Evolutionary conservation across 2,113 vertebrate species (phyloP).

Genomic region (Tyto alba): DNA sequence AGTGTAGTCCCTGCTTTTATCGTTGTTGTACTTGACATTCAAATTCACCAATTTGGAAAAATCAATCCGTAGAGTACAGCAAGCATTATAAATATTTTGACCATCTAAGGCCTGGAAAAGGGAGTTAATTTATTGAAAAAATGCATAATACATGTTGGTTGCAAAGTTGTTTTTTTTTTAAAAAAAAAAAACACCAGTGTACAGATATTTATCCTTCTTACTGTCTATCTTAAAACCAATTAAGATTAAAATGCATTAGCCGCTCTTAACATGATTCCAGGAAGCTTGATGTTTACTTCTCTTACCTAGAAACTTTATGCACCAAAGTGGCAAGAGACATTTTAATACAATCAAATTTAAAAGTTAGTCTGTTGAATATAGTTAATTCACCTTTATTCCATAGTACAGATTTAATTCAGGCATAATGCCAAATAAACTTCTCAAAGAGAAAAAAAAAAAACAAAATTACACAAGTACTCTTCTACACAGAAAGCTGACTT

Average conservation of each 20-base stretch:
- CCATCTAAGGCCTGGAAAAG: slow-evolving; percentile 88
- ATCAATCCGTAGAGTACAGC: slow-evolving; percentile 96
- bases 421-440: not conserved
- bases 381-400: not conserved
- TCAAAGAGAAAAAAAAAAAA: not conserved
- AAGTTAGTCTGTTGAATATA: not conserved
- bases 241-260: not conserved
- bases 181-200: not conserved
- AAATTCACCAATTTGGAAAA: slow-evolving; percentile 98
- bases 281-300: not conserved
- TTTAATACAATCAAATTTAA: not conserved
- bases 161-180: not conserved
- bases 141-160: not conserved
- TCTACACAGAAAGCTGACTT: not conserved
- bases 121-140: slow-evolving; percentile 21
- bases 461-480: not conserved
- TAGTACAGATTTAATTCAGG: not conserved
- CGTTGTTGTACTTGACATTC: slow-evolving; percentile 99
- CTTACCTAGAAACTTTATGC: not conserved
- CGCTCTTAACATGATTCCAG: not conserved
- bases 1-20: slow-evolving; percentile 98
- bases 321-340: not conserved
- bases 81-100: slow-evolving; percentile 98
- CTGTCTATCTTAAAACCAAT: not conserved
- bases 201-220: not conserved